Base-by-base conservation (phyloP, 2,113 vertebrate genomes). In the Aptenodytes patagonicus region DNA sequence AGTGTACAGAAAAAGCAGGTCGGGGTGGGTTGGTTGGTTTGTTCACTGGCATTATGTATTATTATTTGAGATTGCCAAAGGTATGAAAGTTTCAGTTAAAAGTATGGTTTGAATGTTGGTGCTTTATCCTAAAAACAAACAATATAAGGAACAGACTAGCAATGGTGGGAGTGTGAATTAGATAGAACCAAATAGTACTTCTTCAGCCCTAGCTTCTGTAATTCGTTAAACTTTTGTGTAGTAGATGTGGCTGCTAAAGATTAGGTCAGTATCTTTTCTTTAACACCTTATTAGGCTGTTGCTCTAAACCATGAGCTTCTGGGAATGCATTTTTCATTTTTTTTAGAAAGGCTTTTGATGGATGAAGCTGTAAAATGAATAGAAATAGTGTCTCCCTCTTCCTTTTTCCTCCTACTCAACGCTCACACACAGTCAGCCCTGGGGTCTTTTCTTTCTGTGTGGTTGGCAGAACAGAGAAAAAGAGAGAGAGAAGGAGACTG, bases 361-460 rank as follows among this genome's bases (percentile, higher is more conserved):
- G 95, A 95, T 94, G 87, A 96, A 97, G 93, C 90, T 83, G 89
- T 95, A 95, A 94, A 92, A 95, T 97, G 96, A 98, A 97, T 97
- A 97, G 97, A 95, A 97, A 94, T 88, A 96, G 94, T 97, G 93
- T 97, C 96, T 97, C 90, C 92, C 93, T 96, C 95, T 98, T 97
- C 96, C 95, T 98, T 97, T 96, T 91, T 92, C 97, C 93, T 97
- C 96, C 96, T 93, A 95, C 97, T 96, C 83, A 70, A 38, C 82
- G 91, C 93, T 97, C 89, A 86, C 91, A 92, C 93, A 87, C 94
- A 95, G 92, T 87, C 93, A 96, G 96, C 96, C 95, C 92, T 95
- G 91, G 95, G 97, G 94, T 97, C 95, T 94, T 96, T 97, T 96
- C 95, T 97, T 95, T 96, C 95, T 97, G 93, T 97, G 96, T 94